Evolutionary conservation across 2,888 invertebrate genomes (phyloP).

Genomic region (Amitus sp.): DNA sequence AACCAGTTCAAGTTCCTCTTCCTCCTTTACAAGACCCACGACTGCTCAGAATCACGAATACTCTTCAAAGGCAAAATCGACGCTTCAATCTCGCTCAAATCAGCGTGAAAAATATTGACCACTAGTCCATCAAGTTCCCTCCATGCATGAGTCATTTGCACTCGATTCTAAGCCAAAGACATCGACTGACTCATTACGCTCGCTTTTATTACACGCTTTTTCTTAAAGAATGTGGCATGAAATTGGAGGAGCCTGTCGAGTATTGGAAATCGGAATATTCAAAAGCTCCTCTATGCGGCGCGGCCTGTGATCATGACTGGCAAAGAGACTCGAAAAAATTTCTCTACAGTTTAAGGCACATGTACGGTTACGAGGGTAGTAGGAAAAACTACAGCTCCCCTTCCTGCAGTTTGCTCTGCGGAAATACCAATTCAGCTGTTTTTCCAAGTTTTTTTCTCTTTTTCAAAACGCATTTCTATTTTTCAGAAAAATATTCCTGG

Average conservation of each 20-base stretch:
- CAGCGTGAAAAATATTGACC: slow-evolving; percentile 63
- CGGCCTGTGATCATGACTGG: slow-evolving; percentile 74
- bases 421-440: slow-evolving; percentile 52
- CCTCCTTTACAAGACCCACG: slow-evolving; percentile 25
- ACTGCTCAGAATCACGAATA: slow-evolving; percentile 51
- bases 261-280: slow-evolving; percentile 77
- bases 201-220: slow-evolving; percentile 76
- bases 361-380: slow-evolving; percentile 79
- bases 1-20: no score
- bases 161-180: slow-evolving; percentile 67
- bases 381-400: slow-evolving; percentile 72
- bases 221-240: slow-evolving; percentile 77
- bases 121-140: slow-evolving; percentile 67
- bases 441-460: slow-evolving; percentile 3
- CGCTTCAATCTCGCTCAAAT: slow-evolving; percentile 41
- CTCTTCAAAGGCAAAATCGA: no score
- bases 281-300: slow-evolving; percentile 63
- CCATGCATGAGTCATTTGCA: slow-evolving; percentile 76
- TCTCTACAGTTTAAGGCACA: slow-evolving; percentile 75
- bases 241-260: slow-evolving; percentile 71
- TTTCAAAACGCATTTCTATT: slow-evolving; percentile 13
- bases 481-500: slow-evolving; percentile 57
- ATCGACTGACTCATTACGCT: slow-evolving; percentile 74
- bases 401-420: slow-evolving; percentile 72
- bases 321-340: slow-evolving; percentile 72